Conservation (phyloP, 1,140 invertebrate species). For the Drosophila neocordata region DNA sequence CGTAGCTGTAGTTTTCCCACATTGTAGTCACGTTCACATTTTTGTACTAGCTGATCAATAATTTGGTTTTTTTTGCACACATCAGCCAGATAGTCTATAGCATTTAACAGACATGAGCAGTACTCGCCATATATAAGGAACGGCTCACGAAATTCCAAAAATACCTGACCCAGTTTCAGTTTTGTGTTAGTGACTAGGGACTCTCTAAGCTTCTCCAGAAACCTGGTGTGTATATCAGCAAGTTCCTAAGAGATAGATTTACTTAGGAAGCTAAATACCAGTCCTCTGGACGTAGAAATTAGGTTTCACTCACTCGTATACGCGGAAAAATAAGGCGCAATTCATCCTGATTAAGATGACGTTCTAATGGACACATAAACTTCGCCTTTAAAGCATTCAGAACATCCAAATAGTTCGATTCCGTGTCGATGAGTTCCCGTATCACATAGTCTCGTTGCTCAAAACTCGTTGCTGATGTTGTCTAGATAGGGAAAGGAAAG, state of each 20-base stretch:
- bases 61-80: constrained; percentile 85
- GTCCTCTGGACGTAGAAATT: not conserved
- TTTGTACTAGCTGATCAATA: constrained; percentile 84
- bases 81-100: constrained; percentile 91
- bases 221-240: constrained; percentile 92
- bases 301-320: constrained; percentile 88
- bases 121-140: constrained; percentile 98
- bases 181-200: constrained; percentile 85
- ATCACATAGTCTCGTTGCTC: constrained; percentile 98
- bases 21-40: constrained; percentile 96
- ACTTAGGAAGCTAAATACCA: not conserved
- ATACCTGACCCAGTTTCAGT: constrained; percentile 88
- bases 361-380: constrained; percentile 91
- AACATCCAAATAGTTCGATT: constrained; percentile 98
- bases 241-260: constrained; percentile 86
- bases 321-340: constrained; percentile 92
- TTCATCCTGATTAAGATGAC: constrained; percentile 89
- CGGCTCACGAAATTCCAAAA: constrained; percentile 94
- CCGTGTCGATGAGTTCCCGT: constrained; percentile 97
- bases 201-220: constrained; percentile 91
- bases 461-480: constrained; percentile 86
- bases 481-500: constrained; percentile 59
- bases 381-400: constrained; percentile 93
- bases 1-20: constrained; percentile 97
- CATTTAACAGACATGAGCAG: constrained; percentile 94